Conservation (phyloP, 2,888 invertebrate species). For the Lapara coniferarum region DNA sequence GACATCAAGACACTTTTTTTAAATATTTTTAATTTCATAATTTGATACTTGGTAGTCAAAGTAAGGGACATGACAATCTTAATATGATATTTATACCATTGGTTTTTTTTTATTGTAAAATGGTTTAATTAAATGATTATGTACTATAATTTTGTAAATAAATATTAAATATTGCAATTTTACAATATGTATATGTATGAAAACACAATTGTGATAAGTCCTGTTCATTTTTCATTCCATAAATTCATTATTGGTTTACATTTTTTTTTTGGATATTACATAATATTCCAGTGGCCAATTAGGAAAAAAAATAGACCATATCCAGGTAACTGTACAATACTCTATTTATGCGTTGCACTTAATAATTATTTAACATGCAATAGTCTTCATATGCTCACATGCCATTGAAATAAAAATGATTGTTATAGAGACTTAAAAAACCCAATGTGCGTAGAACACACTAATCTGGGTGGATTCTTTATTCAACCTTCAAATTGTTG, state of each 20-base stretch:
- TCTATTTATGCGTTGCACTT: no score
- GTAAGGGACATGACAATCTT: conserved; percentile 9
- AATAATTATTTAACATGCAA: no score
- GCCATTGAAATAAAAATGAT: no score
- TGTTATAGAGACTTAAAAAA: no score
- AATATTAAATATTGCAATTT: conserved; percentile 15
- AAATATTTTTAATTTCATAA: neutral
- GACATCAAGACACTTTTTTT: neutral
- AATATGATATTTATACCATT: neutral
- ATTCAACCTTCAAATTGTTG: no score
- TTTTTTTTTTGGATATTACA: neutral
- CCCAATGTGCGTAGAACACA: no score
- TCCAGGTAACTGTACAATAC: no score
- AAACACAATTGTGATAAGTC: conserved; percentile 23
- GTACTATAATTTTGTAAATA: conserved; percentile 22
- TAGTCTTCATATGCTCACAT: no score
- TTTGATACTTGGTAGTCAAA: conserved; percentile 5
- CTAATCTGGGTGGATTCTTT: no score
- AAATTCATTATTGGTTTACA: conserved; percentile 30
- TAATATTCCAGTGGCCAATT: conserved; percentile 14
- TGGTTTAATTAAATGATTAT: neutral
- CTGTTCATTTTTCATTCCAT: conserved; percentile 27
- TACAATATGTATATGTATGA: conserved; percentile 24
- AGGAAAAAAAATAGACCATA: neutral
- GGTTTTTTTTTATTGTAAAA: neutral